phyloP scores from a whole-genome alignment of 2,113 vertebrate genomes.

The Mesocricetus auratus region DNA sequence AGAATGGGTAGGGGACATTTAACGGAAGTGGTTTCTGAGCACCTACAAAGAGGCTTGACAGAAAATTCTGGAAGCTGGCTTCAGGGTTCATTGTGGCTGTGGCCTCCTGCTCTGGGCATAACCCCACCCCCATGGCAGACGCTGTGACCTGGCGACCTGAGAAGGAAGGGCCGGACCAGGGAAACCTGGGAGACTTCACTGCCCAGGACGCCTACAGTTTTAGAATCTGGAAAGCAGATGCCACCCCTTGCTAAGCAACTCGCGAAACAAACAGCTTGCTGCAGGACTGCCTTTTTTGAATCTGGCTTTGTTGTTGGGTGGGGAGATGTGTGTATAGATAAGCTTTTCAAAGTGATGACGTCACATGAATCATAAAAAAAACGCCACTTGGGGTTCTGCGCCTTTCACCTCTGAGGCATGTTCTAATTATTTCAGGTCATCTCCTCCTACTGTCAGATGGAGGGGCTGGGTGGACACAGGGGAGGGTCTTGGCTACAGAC shows the following conservation, averaged over 20 bases:
- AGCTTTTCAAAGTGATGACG: constrained; percentile 67
- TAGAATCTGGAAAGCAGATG: constrained; percentile 81
- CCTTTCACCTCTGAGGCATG: constrained; percentile 22
- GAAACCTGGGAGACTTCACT: constrained; percentile 54
- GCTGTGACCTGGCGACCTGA: neutral
- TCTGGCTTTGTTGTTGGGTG: constrained; percentile 72
- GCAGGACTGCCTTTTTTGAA: constrained; percentile 77
- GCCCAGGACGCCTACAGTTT: constrained; percentile 81
- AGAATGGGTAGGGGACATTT: neutral
- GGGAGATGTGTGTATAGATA: constrained; percentile 77
- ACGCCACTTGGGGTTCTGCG: constrained; percentile 30
- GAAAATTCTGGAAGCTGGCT: constrained; percentile 44
- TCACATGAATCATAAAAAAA: constrained; percentile 75
- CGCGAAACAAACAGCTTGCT: constrained; percentile 79
- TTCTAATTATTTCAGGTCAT: neutral
- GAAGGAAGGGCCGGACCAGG: neutral
- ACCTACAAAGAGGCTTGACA: neutral
- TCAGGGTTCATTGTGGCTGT: neutral
- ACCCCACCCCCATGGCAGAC: neutral
- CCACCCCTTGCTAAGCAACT: constrained; percentile 81
- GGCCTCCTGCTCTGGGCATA: neutral
- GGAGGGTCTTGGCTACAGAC: neutral
- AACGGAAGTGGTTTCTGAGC: neutral
- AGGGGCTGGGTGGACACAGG: neutral
- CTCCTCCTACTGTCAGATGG: neutral